Evolutionary conservation across 2,888 invertebrate species (phyloP), one percentile per base, ranked within the genome.

Genomic region (Andrena minutula): DNA sequence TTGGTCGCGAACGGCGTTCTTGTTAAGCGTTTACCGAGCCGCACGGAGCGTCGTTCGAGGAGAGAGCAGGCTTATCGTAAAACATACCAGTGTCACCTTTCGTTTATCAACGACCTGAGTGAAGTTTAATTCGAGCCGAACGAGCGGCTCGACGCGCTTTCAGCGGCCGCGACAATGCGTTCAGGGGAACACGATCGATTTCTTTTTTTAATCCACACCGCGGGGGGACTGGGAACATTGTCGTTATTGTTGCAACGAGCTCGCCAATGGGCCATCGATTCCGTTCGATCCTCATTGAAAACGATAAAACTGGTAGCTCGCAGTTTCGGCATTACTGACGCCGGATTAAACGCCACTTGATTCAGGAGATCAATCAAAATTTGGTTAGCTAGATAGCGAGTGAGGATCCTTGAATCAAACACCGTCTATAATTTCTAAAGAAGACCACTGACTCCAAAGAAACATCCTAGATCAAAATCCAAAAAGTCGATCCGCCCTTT

Each of bases 81-180:
- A 89, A 88, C 91, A 92, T 92, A 89, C 91, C 90, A 90, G 88
- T 90, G 90, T 93, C 91, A 88, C 86, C 87, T 93, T 92, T 91
- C 92, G 86, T 86, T 93, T 92, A 92, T 93, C 93, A 91, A 89
- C 89, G 88, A 90, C 88, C 91, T 84, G 84, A 83, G 84, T 82
- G 85, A 88, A 88, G 88, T 90, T 90, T 85, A 91, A 92, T 90
- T 88, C 88, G 92, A 92, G 83, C 84, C 84, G 79, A 72, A 68
- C 72, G 77, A 73, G 64, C 68, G 73, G 51, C 51, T 32, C 61
- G 58, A 49, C 70, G 75, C 64, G 78, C 75, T 69, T 77, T 72
- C 41, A 75, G 53, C 86, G 79, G 35, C 75, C 81, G 58, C 65
- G 70, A 79, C 65, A 71, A 75, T 80, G 69, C 80, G 60, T 66